Evolutionary conservation across 2,888 invertebrate species (phyloP), one percentile per base, ranked within the genome.

Genomic region (Escarpia spicata): DNA sequence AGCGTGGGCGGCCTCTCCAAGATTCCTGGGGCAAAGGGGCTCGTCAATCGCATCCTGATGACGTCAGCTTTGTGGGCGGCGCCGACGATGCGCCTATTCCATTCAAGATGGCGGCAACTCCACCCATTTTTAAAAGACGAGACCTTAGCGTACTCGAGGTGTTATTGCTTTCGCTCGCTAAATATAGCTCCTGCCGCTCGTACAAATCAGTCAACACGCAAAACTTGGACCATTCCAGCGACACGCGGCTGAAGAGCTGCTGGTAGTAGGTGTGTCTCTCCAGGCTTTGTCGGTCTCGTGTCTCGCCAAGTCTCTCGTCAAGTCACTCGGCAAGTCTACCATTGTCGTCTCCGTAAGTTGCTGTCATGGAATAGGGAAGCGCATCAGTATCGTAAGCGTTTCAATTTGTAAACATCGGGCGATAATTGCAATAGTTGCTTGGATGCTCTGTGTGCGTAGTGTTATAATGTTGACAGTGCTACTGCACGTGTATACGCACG

Each of bases 21-120:
- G 75, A 75, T 75, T 75, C 75, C n/a, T 6, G n/a, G 75, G 75
- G 19, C 75, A 75, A 75, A 75, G 75, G 75, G n/a, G 19, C 75
- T 75, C 75, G 75, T 75, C 75, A 75, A 75, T 75, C 75, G 75
- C 3, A 26, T 75, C 75, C 26, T 75, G 26, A 26, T 75, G 75
- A 75, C 75, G 75, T 75, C 75, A 75, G 19, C n/a, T 26, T 75
- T 15, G 26, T 75, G 75, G 75, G 75, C 75, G 75, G 75, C 19
- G 75, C 75, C n/a, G 75, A n/a, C n/a, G 75, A 75, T 75, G 75
- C 75, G 19, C 75, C 75, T 75, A 75, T 75, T 75, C 75, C 75
- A 75, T 75, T 75, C 75, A 75, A 75, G 75, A 75, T 75, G 75
- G 75, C 75, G 75, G 75, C 26, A 75, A 75, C 75, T 75, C 75